Evolutionary conservation across 2,888 invertebrate species (phyloP), one percentile per base, ranked within the genome.

Genomic region (Apamea anceps): DNA sequence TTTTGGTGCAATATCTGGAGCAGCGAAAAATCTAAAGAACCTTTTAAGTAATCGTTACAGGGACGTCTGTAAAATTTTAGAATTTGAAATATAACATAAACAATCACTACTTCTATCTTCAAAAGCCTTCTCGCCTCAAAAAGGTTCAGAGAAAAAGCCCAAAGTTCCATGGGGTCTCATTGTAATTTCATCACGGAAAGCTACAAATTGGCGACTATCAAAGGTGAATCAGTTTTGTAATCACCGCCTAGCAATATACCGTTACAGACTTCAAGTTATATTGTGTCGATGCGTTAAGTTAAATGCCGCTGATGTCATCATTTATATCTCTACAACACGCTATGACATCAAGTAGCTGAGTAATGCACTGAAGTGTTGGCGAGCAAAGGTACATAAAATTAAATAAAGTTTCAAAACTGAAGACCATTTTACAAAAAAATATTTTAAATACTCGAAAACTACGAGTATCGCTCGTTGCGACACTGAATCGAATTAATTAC

Each of bases 401-500:
- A 77, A 75, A 70, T 74, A 68, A 71, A 80, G 73, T 87, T 90
- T 86, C 87, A 84, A 86, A 81, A 85, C 71, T 73, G 81, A 88
- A 82, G 78, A 84, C 73, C 68, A 88, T 89, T 90, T 84, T 87
- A 84, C 32, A 77, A 82, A 77, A 54, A 86, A 89, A 88, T 89
- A 82, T 85, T 90, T 91, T 79, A 90, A 91, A 92, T 88, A 93
- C 93, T 94, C 93, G 91, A 95, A 96, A 95, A 95, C 92, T 92
- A 94, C 92, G 92, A 94, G 94, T 95, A 95, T 95, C 93, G 93
- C 91, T 94, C 87, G 94, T 96, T 96, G 95, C 96, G 95, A 95
- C 96, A 96, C 94, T 95, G 95, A 96, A 96, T 96, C 96, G 94
- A 97, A 96, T 97, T 96, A 96, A 96, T 96, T 96, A 96, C 96